Evolutionary conservation across 2,888 invertebrate species (phyloP), one percentile per base, ranked within the genome.

Genomic region (Drosophila conformis): DNA sequence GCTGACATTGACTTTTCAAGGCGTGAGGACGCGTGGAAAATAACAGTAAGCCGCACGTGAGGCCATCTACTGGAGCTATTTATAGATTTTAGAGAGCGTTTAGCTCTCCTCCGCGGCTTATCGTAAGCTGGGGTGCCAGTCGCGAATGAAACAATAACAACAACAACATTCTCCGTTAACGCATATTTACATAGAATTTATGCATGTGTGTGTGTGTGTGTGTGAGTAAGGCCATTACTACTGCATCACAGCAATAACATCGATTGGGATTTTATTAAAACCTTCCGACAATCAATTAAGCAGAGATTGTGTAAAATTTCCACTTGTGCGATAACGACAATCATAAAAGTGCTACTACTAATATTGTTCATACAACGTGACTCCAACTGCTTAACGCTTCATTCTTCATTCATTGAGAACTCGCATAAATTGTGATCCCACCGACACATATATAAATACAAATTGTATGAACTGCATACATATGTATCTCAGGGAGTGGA

Each of bases 301-400:
- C 56, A 25, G 27, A 4, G 40, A 61, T 66, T 60, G 35, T 66
- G 78, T 70, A 78, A 69, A 72, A 67, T 78, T 78, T 78, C 69
- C 75, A 72, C 72, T 75, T 64, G 38, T 57, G 64, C 75, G 69
- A 78, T 75, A 78, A 78, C 31, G 42, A 27, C 0, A 42, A n/a
- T 8, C 40, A 54, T 36, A 8, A 27, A 35, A 18, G 4, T n/a
- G 38, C 10, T 8, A 53, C 13, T 11, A 54, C 33, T 58, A 42
- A 4, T 25, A 57, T 53, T 61, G 63, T 67, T 46, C 60, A 61
- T 56, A n/a, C n/a, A 38, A 15, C 1, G 25, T 25, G 46, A 15
- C 15, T 54, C 10, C 25, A 25, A 35, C 35, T 15, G 25, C 33
- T 25, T 15, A 35, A 62, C 13, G 18, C n/a, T 2, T 27, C 25